Base-by-base conservation (phyloP, 1,140 invertebrate species). In the Asbolus verrucosus region DNA sequence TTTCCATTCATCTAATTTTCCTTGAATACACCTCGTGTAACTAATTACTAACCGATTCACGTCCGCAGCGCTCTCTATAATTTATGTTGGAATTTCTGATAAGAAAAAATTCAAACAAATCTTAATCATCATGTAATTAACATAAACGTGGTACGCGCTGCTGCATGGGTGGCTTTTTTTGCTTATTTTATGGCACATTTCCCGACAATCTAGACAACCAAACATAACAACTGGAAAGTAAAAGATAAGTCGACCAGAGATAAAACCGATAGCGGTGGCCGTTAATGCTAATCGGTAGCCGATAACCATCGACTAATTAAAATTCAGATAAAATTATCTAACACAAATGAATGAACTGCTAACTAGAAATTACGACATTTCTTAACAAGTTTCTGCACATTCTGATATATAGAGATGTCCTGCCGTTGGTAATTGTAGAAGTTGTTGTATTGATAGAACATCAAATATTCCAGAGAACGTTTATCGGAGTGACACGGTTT, bases 1-100 rank as follows among this genome's bases (percentile, higher is more conserved):
- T 72, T 74, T 74, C 66, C 72, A 41, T 66, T 68, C 59, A 21
- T 67, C 65, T 18, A 59, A 41, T 31, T 46, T 24, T 19, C 9
- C 30, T 31, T 36, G 60, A n/a, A n/a, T n/a, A n/a, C n/a, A n/a
- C n/a, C n/a, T n/a, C n/a, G n/a, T n/a, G 21, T 24, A 41, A 15
- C 8, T 41, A 54, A 54, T 54, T 27, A 27, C 46, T 18, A 54
- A 54, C 27, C 46, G 18, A 27, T 54, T 18, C 43, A 21, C 43
- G 43, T 50, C 41, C 41, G 41, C 3, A 3, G 3, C 24, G 24
- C 8, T 27, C 8, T 11, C 33, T 30, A 8, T 30, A 6, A 36
- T 36, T 36, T 6, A 36, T 27, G 11, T n/a, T 11, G 33, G 33
- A 36, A 36, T 11, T 36, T 11, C 33, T 36, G 33, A 11, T n/a